Percentiles rank a stretch among this genome's conserved stretches.
These are phyloP conservation scores for Exaiptasia diaphana DNA, from an alignment of 64 coral and sea anemone species.

Conservation along the genomic window DNA sequence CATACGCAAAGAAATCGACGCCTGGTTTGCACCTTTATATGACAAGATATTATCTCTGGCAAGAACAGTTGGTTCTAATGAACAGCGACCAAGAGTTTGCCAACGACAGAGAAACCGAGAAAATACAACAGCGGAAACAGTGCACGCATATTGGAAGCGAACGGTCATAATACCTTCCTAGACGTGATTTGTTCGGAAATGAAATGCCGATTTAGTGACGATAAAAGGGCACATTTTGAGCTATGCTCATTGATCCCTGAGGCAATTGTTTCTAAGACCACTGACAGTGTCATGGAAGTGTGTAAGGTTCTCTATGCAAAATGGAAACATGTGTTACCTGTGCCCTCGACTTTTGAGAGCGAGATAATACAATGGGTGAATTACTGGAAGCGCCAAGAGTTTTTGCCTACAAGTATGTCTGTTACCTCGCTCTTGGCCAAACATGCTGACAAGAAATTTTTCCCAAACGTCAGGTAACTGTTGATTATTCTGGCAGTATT, in stretches of 20 bases:
- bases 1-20: slow-evolving; percentile 24
- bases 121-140: slow-evolving; percentile 17
- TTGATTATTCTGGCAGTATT: slow-evolving; percentile 34
- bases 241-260: slow-evolving; percentile 39
- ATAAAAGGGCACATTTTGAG: slow-evolving; percentile 48
- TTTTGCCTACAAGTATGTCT: slow-evolving; percentile 13
- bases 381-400: slow-evolving; percentile 37
- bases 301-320: slow-evolving; percentile 49
- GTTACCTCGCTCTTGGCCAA: slow-evolving; percentile 42
- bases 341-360: slow-evolving; percentile 44
- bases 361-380: slow-evolving; percentile 32
- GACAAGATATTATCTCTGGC: slow-evolving; percentile 16
- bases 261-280: slow-evolving; percentile 11
- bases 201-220: slow-evolving; percentile 11
- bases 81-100: slow-evolving; percentile 30
- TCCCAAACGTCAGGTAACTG: slow-evolving; percentile 40
- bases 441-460: slow-evolving; percentile 56
- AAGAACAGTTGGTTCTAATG: neutral
- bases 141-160: slow-evolving; percentile 16
- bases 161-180: slow-evolving; percentile 30
- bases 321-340: slow-evolving; percentile 56
- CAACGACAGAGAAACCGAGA: slow-evolving; percentile 14
- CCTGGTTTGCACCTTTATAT: slow-evolving; percentile 33
- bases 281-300: slow-evolving; percentile 14
- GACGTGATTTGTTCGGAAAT: slow-evolving; percentile 24